Evolutionary conservation across 2,113 vertebrate genomes (phyloP).

Genomic region (Myotis lucifugus): DNA sequence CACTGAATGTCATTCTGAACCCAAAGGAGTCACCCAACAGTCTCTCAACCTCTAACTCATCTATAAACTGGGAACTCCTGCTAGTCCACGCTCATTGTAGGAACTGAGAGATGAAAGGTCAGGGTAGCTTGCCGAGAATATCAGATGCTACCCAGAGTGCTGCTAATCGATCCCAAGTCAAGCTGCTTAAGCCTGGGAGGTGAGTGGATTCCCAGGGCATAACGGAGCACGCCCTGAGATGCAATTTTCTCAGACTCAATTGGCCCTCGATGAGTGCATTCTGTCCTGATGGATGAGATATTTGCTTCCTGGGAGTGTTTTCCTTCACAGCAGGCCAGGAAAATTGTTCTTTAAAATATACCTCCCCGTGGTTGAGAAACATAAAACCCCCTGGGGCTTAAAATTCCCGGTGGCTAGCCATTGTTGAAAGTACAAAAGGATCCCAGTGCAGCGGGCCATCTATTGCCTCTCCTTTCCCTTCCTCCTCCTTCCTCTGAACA

Average conservation of each 20-base stretch:
- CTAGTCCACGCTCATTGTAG: neutral
- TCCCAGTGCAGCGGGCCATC: neutral
- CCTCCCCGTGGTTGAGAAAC: neutral
- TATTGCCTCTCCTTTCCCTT: neutral
- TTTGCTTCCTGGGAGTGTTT: neutral
- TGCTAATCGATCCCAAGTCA: neutral
- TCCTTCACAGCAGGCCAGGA: conserved; percentile 30
- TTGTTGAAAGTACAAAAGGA: neutral
- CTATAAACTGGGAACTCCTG: neutral
- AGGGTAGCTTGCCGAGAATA: neutral
- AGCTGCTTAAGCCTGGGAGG: neutral
- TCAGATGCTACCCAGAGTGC: neutral
- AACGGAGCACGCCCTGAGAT: neutral
- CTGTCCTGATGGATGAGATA: neutral
- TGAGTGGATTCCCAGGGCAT: neutral
- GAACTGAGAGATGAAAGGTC: neutral
- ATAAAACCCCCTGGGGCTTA: neutral
- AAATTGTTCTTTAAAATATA: conserved; percentile 42
- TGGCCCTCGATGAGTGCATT: neutral
- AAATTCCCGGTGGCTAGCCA: neutral
- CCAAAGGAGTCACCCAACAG: neutral
- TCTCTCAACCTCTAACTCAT: neutral
- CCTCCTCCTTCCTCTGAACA: neutral
- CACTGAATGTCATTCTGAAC: neutral
- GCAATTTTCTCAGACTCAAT: neutral